Percentiles rank a stretch among this genome's conserved stretches.
Evolutionary conservation across 2,797 vertebrate species (phyloP).

Genomic region (Neosalanx taihuensis): DNA sequence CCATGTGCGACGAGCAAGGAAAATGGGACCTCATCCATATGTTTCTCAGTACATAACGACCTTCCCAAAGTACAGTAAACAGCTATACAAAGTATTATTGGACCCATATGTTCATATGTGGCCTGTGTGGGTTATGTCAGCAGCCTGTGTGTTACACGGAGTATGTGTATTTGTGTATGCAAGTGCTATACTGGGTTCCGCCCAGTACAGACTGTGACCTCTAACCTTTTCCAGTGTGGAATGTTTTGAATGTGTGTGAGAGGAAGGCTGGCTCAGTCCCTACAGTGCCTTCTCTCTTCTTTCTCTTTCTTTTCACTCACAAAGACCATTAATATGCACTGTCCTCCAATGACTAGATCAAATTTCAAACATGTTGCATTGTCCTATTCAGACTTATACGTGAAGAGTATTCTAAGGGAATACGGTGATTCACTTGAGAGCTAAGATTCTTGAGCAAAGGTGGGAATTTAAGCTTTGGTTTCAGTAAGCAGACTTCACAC

Average conservation of each 20-base stretch:
- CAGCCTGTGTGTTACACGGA: neutral
- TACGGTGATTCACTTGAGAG: no score
- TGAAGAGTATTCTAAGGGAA: neutral
- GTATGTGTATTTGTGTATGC: conserved; percentile 5
- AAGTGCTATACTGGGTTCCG: conserved; percentile 36
- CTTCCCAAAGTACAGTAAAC: neutral
- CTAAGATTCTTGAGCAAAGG: neutral
- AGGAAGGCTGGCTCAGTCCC: conserved; percentile 38
- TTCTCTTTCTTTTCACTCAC: neutral
- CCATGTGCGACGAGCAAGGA: conserved; percentile 5
- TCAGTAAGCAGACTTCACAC: neutral
- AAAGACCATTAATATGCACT: neutral
- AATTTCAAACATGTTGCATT: neutral
- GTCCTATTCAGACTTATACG: neutral
- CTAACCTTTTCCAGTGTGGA: conserved; percentile 62
- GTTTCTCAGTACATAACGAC: neutral
- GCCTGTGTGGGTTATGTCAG: conserved; percentile 6
- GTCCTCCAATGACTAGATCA: conserved; percentile 32
- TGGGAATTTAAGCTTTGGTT: neutral
- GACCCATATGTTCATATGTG: conserved; percentile 1
- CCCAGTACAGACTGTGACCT: conserved; percentile 56
- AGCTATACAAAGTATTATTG: neutral
- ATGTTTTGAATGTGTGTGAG: conserved; percentile 67
- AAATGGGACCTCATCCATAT: conserved; percentile 11
- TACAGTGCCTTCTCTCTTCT: conserved; percentile 8